Conservation (phyloP, 1,140 invertebrate genomes). For the Pissodes strobi region DNA sequence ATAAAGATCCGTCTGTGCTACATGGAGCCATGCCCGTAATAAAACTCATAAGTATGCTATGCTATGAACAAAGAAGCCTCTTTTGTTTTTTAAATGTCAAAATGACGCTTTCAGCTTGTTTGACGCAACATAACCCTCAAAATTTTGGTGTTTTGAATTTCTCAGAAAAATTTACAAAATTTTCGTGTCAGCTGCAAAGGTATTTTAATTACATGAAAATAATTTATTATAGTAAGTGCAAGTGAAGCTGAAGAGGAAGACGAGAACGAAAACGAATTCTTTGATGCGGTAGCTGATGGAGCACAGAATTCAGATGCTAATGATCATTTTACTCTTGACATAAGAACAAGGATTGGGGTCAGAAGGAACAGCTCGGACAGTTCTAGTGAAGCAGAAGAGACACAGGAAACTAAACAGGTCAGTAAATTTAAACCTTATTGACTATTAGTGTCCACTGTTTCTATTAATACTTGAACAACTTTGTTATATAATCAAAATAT, state of each 20-base stretch:
- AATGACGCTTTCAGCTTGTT: too few relatives aligned
- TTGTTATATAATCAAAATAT: too few relatives aligned
- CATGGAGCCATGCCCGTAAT: too few relatives aligned
- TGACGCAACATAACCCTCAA: background rate
- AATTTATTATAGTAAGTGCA: constrained; percentile 57
- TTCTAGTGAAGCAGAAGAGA: constrained; percentile 57
- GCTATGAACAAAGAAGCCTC: too few relatives aligned
- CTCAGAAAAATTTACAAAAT: background rate
- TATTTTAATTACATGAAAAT: too few relatives aligned
- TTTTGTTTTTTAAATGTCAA: too few relatives aligned
- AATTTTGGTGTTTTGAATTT: constrained; percentile 10
- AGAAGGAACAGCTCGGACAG: constrained; percentile 57
- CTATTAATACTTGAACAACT: too few relatives aligned
- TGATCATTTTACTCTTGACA: constrained; percentile 69
- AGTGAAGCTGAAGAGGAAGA: constrained; percentile 81
- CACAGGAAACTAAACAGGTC: constrained; percentile 53
- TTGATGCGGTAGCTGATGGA: constrained; percentile 82
- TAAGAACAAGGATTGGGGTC: constrained; percentile 57
- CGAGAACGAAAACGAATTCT: constrained; percentile 90
- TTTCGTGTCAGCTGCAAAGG: background rate
- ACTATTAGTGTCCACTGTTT: too few relatives aligned
- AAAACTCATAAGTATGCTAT: too few relatives aligned
- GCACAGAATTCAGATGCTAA: constrained; percentile 56
- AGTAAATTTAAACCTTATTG: too few relatives aligned
- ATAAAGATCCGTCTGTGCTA: too few relatives aligned